Base-by-base conservation (phyloP, 2,888 invertebrate species). In the Geotrupes spiniger region DNA sequence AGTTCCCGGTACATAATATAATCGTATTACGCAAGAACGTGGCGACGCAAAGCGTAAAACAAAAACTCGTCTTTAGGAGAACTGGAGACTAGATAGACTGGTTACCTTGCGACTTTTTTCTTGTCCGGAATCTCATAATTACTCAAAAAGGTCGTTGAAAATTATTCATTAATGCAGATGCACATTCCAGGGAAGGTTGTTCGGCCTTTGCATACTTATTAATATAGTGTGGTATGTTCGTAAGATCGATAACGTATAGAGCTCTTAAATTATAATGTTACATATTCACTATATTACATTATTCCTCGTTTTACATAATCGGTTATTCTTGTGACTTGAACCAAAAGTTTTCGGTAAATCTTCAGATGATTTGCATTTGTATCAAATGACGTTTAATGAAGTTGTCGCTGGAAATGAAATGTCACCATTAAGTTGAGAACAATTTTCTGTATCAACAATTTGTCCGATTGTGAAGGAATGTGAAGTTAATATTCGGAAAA, bases 131-230 rank as follows among this genome's bases (percentile, higher is more conserved):
- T 43, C 43, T 43, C 36, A 33, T 43, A 43, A 43, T 43, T 43
- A 36, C 43, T 43, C 15, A 36, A 43, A 43, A 43, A 33, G 40
- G 40, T 40, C 40, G 40, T 26, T 2, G 26, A 9, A 26, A 21
- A 26, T 43, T 43, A 36, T 36, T 43, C 43, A 38, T 37, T 40
- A 51, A 50, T 42, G 42, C 42, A 44, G 42, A 44, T 49, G 49
- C 41, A 46, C 49, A 52, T 52, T 52, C 52, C 46, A 42, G n/a
- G 31, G 52, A 52, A 52, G 52, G 52, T 42, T 52, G 49, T 46
- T 42, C 46, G 45, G 15, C 42, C 42, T 45, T 49, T 52, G 39
- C 28, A 48, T 33, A 10, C 33, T 33, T 33, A 33, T 33, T 33
- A 33, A 33, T 33, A 33, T 15, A 5, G 33, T n/a, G n/a, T 33